Percentiles rank a stretch among this genome's conserved stretches.
Conservation (phyloP, 2,888 invertebrate species). For the Lasioglossum villosulum region DNA sequence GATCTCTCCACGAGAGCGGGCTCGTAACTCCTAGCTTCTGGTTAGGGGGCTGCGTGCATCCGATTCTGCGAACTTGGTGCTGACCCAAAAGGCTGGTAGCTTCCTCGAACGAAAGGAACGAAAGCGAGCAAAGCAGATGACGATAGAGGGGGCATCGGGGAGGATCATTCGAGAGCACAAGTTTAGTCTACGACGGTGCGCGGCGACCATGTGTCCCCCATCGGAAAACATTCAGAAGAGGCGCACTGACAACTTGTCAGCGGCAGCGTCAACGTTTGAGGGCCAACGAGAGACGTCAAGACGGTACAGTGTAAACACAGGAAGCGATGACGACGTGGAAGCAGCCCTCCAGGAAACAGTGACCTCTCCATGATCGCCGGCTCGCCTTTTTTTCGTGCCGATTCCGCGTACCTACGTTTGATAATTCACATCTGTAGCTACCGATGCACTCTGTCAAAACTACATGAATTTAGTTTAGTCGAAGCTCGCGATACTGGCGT, state of each 20-base stretch:
- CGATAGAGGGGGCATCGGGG: not conserved
- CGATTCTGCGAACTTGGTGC: constrained; percentile 55
- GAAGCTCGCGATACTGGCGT: not conserved
- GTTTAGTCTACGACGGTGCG: constrained; percentile 73
- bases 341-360: constrained; percentile 72
- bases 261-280: constrained; percentile 70
- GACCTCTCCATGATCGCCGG: constrained; percentile 64
- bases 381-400: constrained; percentile 14
- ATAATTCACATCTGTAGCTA: constrained; percentile 51
- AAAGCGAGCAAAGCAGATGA: constrained; percentile 5
- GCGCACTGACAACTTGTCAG: constrained; percentile 78
- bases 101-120: constrained; percentile 43
- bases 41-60: constrained; percentile 43
- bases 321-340: constrained; percentile 71
- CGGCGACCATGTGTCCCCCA: constrained; percentile 73
- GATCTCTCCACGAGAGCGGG: constrained; percentile 31
- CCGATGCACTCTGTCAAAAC: not conserved
- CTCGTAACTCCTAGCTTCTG: not conserved
- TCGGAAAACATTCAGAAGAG: constrained; percentile 75
- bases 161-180: constrained; percentile 45
- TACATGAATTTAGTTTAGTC: not conserved
- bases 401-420: constrained; percentile 18
- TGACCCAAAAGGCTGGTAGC: constrained; percentile 34
- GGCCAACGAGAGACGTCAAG: constrained; percentile 70
- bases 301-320: constrained; percentile 74